Evolutionary conservation across 2,113 vertebrate species (phyloP).

Genomic region (Aegotheles bennettii): DNA sequence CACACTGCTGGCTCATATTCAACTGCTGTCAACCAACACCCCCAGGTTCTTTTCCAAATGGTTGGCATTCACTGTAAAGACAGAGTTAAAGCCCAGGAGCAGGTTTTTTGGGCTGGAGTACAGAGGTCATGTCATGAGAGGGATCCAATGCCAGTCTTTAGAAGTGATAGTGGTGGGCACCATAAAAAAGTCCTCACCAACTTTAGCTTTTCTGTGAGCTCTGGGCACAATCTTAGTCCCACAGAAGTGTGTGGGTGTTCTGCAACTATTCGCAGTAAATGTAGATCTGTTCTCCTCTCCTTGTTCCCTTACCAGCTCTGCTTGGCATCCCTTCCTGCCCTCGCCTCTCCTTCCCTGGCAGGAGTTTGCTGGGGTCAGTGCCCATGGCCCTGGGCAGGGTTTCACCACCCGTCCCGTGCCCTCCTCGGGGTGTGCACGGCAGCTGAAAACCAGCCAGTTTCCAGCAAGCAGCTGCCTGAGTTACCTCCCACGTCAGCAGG

Average conservation of each 20-base stretch:
- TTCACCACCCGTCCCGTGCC: neutral
- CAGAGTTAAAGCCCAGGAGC: neutral
- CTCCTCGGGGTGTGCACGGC: rapidly evolving
- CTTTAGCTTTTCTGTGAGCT: neutral
- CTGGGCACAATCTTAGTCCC: neutral
- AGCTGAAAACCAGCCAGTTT: neutral
- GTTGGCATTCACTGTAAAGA: neutral
- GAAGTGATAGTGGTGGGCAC: rapidly evolving
- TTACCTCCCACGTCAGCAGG: neutral
- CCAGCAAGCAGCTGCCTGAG: neutral
- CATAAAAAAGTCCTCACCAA: neutral
- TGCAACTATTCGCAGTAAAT: neutral
- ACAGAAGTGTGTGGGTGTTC: neutral
- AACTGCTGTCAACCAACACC: too few species aligned
- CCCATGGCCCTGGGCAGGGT: rapidly evolving
- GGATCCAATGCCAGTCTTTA: neutral
- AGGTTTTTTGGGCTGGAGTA: neutral
- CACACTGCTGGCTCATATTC: too few species aligned
- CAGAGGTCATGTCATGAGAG: rapidly evolving
- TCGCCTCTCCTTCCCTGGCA: neutral
- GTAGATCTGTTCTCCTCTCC: neutral
- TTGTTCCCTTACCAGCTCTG: neutral
- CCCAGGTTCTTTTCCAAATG: neutral
- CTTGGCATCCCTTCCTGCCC: neutral
- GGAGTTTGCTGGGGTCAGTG: neutral